Evolutionary conservation across 2,888 invertebrate genomes (phyloP), one percentile per base, ranked within the genome.

Genomic region (Lobophora halterata): DNA sequence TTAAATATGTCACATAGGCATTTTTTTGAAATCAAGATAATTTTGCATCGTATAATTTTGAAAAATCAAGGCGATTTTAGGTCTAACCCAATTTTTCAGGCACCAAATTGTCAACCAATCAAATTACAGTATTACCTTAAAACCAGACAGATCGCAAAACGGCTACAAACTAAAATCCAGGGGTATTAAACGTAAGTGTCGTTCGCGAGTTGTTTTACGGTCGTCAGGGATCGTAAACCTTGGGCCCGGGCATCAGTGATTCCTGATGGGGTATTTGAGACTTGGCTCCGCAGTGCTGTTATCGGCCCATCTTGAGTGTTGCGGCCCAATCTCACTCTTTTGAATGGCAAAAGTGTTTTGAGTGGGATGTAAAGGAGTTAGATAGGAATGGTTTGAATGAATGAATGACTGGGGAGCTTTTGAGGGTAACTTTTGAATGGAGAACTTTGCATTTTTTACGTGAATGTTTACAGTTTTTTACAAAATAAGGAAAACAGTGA

Each of bases 191-290:
- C 71, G 52, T 52, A 71, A 74, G 78, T 76, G 79, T 74, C 78
- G 77, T 81, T 82, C 67, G 64, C 76, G 68, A 72, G 73, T 72
- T 75, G 79, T 82, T 81, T 79, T 79, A 80, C 76, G 73, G 71
- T 66, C 60, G 62, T 65, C 69, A 65, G 65, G 67, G 74, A 57
- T 76, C 75, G 79, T 82, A 83, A 83, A 83, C 71, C 75, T 66
- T 61, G 65, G 66, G 60, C 58, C 63, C 55, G 61, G 62, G 58
- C 66, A 69, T 71, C 79, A 76, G 74, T 81, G 81, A 81, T 80
- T 77, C 77, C 75, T 83, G 85, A 86, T 85, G 82, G 86, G 81
- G 85, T 81, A 77, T 86, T 85, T 79, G 80, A 74, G 83, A 80
- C 74, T 78, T 74, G 37, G 49, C 58, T 50, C 49, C 27, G 49